phyloP scores from a whole-genome alignment of 1,140 invertebrate genomes.

The Drosophila pruinosa region DNA sequence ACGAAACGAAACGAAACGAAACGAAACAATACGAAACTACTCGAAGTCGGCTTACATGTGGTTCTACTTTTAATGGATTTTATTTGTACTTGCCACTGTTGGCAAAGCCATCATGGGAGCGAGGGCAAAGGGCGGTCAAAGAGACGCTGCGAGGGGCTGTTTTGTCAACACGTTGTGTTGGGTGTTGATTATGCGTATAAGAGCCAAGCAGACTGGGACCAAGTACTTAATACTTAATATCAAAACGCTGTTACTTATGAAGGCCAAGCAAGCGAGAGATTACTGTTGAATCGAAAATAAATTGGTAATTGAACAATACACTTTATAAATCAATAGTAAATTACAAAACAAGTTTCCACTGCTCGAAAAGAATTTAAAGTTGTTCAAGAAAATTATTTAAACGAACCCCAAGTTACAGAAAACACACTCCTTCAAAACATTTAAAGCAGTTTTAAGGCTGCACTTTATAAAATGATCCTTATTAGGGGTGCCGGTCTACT shows the following conservation, averaged over 20 bases:
- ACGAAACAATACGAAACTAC: constrained; percentile 31
- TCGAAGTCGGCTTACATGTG: constrained; percentile 65
- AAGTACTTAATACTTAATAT: constrained; percentile 52
- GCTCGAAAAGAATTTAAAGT: too few relatives aligned
- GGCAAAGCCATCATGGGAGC: neutral
- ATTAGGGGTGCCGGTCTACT: constrained; percentile 41
- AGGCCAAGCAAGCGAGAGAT: neutral
- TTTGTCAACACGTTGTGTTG: constrained; percentile 18
- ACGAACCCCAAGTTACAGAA: neutral
- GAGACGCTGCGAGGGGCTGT: neutral
- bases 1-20: neutral
- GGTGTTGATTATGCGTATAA: constrained; percentile 47
- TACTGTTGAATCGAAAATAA: neutral
- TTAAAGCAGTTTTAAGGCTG: constrained; percentile 13
- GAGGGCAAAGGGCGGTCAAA: neutral
- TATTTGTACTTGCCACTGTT: constrained; percentile 75
- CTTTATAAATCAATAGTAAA: too few relatives aligned
- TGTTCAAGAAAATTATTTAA: neutral
- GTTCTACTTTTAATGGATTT: constrained; percentile 77
- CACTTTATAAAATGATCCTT: constrained; percentile 26
- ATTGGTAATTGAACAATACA: neutral
- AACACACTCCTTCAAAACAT: neutral
- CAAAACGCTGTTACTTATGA: constrained; percentile 16
- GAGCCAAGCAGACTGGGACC: constrained; percentile 48
- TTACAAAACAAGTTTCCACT: too few relatives aligned